Percentiles rank a stretch among this genome's conserved stretches.
Conservation (phyloP, 2,888 invertebrate species). For the Campopleginae sp. region DNA sequence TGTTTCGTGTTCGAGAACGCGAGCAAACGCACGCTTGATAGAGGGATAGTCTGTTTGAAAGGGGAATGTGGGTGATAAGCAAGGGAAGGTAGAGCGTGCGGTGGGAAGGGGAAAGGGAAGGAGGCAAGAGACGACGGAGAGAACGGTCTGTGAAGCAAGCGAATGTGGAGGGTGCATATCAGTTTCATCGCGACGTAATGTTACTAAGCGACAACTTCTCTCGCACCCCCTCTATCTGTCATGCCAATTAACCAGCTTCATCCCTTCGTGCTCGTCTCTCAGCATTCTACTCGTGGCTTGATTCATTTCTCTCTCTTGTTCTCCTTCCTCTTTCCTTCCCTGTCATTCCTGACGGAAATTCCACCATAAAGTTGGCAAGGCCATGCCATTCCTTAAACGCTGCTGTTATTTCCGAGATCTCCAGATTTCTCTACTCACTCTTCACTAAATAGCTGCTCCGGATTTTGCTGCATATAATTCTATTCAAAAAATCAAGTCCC, state of each 20-base stretch:
- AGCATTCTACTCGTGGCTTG: constrained; percentile 42
- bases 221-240: constrained; percentile 81
- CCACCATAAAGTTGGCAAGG: constrained; percentile 15
- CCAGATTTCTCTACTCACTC: not conserved
- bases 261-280: constrained; percentile 46
- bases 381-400: constrained; percentile 27
- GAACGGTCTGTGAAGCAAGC: constrained; percentile 55
- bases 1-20: constrained; percentile 34
- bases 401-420: constrained; percentile 33
- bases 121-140: constrained; percentile 45
- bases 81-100: constrained; percentile 6
- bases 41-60: constrained; percentile 45
- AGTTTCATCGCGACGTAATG: constrained; percentile 80
- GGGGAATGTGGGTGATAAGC: constrained; percentile 46
- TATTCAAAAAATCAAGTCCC: not conserved
- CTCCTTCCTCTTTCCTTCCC: not conserved
- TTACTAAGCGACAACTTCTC: constrained; percentile 81
- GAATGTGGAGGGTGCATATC: constrained; percentile 72
- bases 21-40: constrained; percentile 58
- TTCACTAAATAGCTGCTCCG: not conserved
- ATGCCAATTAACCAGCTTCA: constrained; percentile 79
- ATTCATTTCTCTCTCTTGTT: constrained; percentile 51
- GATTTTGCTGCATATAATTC: not conserved
- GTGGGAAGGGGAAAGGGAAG: not conserved
- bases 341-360: constrained; percentile 21